Percentiles rank a stretch among this genome's conserved stretches.
These are phyloP conservation scores for Platycnemis pennipes DNA, from an alignment of 2,888 invertebrate genomes.

Conservation along the genomic window DNA sequence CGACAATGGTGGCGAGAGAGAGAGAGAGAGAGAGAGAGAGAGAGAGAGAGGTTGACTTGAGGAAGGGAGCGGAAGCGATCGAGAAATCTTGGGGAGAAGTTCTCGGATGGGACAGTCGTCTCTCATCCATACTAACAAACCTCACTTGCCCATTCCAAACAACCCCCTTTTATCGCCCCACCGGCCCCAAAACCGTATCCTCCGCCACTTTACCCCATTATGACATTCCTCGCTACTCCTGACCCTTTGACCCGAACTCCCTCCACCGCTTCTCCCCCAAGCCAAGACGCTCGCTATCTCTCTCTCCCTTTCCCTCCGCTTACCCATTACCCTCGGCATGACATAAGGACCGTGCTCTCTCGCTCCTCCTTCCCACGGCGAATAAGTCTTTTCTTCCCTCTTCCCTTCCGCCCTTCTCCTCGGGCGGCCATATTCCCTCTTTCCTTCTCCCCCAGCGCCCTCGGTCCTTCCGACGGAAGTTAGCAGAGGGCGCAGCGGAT, in stretches of 20 bases:
- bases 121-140: slow-evolving; percentile 62
- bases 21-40: background rate
- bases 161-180: slow-evolving; percentile 19
- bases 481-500: background rate
- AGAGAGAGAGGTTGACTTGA: background rate
- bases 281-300: background rate
- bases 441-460: slow-evolving; percentile 52
- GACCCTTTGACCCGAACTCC: slow-evolving; percentile 50
- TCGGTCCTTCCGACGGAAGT: slow-evolving; percentile 54
- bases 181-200: background rate
- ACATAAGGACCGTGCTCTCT: background rate
- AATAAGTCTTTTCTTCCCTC: slow-evolving; percentile 12
- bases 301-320: background rate
- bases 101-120: slow-evolving; percentile 43
- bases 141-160: slow-evolving; percentile 18
- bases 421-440: slow-evolving; percentile 15
- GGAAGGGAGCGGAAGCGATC: background rate
- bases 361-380: background rate
- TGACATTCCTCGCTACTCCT: background rate
- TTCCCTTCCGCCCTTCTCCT: slow-evolving; percentile 10
- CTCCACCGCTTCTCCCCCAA: background rate
- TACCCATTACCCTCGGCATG: slow-evolving; percentile 34
- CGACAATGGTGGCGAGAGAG: background rate
- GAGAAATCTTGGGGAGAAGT: slow-evolving; percentile 40
- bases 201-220: slow-evolving; percentile 43